Percentiles rank a stretch among this genome's conserved stretches.
phyloP scores from a whole-genome alignment of 2,797 vertebrate genomes.

The Anguilla anguilla region DNA sequence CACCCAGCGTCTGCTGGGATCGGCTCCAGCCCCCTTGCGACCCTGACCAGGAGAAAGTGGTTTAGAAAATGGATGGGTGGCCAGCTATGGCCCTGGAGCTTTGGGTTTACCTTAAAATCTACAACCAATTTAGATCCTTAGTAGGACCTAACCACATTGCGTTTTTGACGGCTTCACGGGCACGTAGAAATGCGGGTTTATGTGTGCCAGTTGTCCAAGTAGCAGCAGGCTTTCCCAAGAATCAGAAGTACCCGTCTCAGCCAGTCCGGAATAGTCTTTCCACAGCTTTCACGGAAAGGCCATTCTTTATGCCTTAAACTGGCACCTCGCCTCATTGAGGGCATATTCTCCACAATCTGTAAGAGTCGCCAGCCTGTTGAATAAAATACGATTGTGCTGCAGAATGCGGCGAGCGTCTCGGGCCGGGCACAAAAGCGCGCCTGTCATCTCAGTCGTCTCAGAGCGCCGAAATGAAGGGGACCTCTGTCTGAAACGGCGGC shows the following conservation, averaged over 20 bases:
- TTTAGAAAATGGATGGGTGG: neutral
- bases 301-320: conserved; percentile 26
- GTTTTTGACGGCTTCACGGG: neutral
- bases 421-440: conserved; percentile 66
- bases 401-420: conserved; percentile 56
- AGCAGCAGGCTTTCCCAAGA: neutral
- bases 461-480: conserved; percentile 52
- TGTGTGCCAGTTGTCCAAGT: neutral
- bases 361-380: conserved; percentile 61
- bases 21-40: too few species aligned
- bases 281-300: neutral
- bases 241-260: neutral
- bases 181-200: neutral
- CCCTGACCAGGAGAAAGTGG: too few species aligned
- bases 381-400: conserved; percentile 73
- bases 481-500: conserved; percentile 65
- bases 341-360: conserved; percentile 50
- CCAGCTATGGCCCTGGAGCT: neutral
- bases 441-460: conserved; percentile 57
- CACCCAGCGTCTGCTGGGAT: neutral
- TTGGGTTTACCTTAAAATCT: neutral
- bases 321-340: conserved; percentile 17
- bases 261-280: neutral
- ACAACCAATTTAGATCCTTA: neutral
- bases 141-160: neutral